Base-by-base conservation (phyloP, 2,113 vertebrate species). In the Aegithalos caudatus region DNA sequence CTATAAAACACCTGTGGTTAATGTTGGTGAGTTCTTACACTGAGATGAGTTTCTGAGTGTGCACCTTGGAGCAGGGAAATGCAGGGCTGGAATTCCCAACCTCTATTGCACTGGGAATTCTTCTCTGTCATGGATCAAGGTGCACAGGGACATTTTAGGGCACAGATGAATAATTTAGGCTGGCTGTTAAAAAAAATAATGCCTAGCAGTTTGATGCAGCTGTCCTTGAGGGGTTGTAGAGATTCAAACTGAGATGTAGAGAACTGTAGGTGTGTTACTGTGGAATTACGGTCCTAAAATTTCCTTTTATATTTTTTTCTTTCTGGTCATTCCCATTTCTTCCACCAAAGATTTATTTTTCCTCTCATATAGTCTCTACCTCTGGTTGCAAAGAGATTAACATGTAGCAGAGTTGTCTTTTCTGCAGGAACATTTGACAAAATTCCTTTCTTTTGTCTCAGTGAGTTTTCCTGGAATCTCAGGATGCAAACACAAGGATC, bases 331-430 rank as follows among this genome's bases (percentile, higher is more conserved):
- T 14, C 13, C 28, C 29, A 25, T 92, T 78, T 90, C 35, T 42
- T 83, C 76, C 44, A 81, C 93, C 94, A 89, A 95, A 96, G 94
- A 91, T 72, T 81, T 10, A 0, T 61, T 93, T 90, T 94, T 58
- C 72, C 53, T 58, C 35, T 89, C 9, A 1, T 35, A 1, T 33
- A 16, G 18, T 57, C 33, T 77, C 62, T 94, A 62, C 84, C 84
- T 97, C 65, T 88, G 91, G 85, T 88, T 93, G 64, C 90, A 91
- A 65, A 93, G 82, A 40, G 80, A 44, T 88, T 56, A 78, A 70
- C 22, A 0, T 7, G 27, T 31, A 83, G 81, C 71, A 61, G n/a
- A 74, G 21, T 17, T 78, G 35, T 37, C 35, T 62, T 51, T 58
- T 44, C 53, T 65, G 50, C 58, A 65, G 60, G 71, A 90, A 8